Conservation (phyloP, 2,888 invertebrate genomes). For the Lithophane socia region DNA sequence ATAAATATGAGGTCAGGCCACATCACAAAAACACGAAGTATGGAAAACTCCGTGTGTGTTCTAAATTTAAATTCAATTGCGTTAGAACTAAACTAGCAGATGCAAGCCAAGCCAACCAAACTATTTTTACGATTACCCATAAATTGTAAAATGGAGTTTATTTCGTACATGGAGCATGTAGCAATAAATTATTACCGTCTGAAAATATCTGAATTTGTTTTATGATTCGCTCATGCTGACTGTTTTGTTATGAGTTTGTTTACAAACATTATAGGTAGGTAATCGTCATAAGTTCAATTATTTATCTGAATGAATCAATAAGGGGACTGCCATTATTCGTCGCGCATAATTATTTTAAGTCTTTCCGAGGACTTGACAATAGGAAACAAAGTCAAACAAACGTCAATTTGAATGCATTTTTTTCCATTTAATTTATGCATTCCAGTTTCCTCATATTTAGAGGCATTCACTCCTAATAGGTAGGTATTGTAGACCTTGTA, state of each 20-base stretch:
- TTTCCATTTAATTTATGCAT: neutral
- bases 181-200: slow-evolving; percentile 5
- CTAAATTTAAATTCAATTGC: slow-evolving; percentile 63
- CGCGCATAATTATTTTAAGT: neutral
- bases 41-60: slow-evolving; percentile 53
- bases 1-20: neutral
- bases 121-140: slow-evolving; percentile 70
- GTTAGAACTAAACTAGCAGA: slow-evolving; percentile 60
- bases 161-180: slow-evolving; percentile 28
- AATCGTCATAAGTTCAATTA: slow-evolving; percentile 22
- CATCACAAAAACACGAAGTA: slow-evolving; percentile 22
- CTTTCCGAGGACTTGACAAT: neutral
- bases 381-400: neutral
- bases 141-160: slow-evolving; percentile 45
- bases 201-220: slow-evolving; percentile 34
- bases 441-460: neutral
- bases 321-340: neutral
- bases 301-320: slow-evolving; percentile 21
- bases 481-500: neutral
- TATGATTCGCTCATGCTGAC: slow-evolving; percentile 5
- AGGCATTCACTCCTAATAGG: neutral
- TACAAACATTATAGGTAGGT: slow-evolving; percentile 20
- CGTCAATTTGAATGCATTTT: neutral
- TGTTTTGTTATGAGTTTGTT: slow-evolving; percentile 15
- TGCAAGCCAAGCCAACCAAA: slow-evolving; percentile 64